Conservation (phyloP, 2,888 invertebrate genomes). For the Lordiphosa andalusiaca region DNA sequence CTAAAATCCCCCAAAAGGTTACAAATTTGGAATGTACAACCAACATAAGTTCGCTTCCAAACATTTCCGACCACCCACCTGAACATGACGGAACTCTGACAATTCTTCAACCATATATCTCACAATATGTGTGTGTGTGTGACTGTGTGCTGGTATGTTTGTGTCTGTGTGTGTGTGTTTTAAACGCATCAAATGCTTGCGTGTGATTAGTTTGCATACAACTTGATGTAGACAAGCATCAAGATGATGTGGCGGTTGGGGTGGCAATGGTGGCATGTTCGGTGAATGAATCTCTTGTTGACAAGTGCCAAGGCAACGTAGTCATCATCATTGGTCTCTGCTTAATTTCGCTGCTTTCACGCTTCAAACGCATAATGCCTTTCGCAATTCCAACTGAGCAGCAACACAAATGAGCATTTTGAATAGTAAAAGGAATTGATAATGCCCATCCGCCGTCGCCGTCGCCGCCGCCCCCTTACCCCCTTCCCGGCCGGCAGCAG, state of each 20-base stretch:
- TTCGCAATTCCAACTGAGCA: slow-evolving; percentile 20
- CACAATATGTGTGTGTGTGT: slow-evolving; percentile 4
- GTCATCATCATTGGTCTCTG: slow-evolving; percentile 30
- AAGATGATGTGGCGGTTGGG: slow-evolving; percentile 21
- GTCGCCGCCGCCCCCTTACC: too few species aligned
- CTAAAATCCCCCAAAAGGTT: too few species aligned
- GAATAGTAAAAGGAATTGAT: slow-evolving; percentile 64
- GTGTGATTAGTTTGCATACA: slow-evolving; percentile 73
- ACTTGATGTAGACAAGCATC: slow-evolving; percentile 49
- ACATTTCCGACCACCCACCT: too few species aligned
- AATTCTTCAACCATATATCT: slow-evolving; percentile 1
- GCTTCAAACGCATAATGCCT: slow-evolving; percentile 51
- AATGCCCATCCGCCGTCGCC: slow-evolving; percentile 41
- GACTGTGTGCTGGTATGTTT: slow-evolving; percentile 21
- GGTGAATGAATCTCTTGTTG: slow-evolving; percentile 54
- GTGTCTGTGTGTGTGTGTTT: slow-evolving; percentile 49
- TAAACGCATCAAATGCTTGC: slow-evolving; percentile 72
- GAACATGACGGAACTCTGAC: too few species aligned
- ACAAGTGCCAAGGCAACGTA: slow-evolving; percentile 54
- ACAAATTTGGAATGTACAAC: too few species aligned
- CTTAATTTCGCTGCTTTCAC: slow-evolving; percentile 59
- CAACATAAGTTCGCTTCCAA: too few species aligned
- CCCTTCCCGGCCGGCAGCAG: background rate
- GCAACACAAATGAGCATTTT: slow-evolving; percentile 57
- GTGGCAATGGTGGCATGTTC: slow-evolving; percentile 25